phyloP scores from a whole-genome alignment of 1,140 invertebrate species.

The Euglossa dilemma region DNA sequence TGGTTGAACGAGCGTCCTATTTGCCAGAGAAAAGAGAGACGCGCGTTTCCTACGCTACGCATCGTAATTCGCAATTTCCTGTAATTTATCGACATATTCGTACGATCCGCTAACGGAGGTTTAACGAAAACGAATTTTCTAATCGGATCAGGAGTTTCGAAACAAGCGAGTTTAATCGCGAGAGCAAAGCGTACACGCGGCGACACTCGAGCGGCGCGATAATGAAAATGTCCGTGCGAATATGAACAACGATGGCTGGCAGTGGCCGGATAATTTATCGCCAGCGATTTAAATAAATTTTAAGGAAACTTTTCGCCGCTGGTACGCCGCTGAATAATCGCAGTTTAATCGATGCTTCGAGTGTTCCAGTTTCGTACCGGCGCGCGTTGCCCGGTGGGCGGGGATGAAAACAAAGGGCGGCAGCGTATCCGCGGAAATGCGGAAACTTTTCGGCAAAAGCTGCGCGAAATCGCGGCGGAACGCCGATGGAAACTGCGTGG shows the following conservation, averaged over 20 bases:
- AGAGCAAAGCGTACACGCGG: not conserved
- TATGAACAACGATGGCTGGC: not conserved
- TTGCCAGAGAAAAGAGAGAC: no score
- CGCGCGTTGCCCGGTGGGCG: no score
- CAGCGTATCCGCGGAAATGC: slow-evolving; percentile 39
- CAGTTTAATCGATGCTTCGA: slow-evolving; percentile 48
- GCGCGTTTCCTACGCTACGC: no score
- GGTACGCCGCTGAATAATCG: slow-evolving; percentile 41
- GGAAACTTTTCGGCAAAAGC: slow-evolving; percentile 55
- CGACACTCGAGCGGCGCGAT: not conserved
- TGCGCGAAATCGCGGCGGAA: slow-evolving; percentile 20
- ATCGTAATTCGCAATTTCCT: no score
- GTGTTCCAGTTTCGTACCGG: slow-evolving; percentile 23
- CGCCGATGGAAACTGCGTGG: slow-evolving; percentile 54
- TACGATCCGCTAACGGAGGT: no score
- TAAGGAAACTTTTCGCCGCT: slow-evolving; percentile 22
- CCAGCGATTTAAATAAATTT: slow-evolving; percentile 45
- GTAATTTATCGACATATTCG: no score
- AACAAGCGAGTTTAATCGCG: not conserved
- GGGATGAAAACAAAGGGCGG: slow-evolving; percentile 9
- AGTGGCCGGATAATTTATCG: slow-evolving; percentile 20
- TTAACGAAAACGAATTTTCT: no score
- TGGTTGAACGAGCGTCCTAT: no score
- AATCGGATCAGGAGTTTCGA: no score
- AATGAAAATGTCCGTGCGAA: not conserved